phyloP scores from a whole-genome alignment of 1,140 invertebrate genomes.

The Dendroctonus valens region DNA sequence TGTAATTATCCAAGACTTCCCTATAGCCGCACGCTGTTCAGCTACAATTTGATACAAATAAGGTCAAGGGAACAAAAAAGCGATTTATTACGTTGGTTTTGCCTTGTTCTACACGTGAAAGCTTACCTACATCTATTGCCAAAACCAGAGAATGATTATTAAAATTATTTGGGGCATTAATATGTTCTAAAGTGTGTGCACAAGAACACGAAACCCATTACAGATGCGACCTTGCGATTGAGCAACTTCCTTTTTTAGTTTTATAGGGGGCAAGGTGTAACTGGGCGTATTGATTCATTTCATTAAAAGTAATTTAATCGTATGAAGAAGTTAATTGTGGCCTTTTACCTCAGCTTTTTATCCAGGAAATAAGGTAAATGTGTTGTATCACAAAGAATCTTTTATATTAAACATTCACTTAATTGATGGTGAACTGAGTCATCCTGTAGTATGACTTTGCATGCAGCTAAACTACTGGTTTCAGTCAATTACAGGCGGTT shows the following conservation, averaged over 20 bases:
- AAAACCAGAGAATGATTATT: constrained; percentile 14
- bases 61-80: constrained; percentile 11
- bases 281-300: constrained; percentile 3
- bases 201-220: not conserved
- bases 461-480: too few species aligned
- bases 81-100: constrained; percentile 1
- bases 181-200: not conserved
- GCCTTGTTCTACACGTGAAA: constrained; percentile 9
- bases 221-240: constrained; percentile 5
- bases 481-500: too few species aligned
- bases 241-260: constrained; percentile 3
- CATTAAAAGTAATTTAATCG: not conserved
- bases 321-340: not conserved
- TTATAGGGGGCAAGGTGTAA: constrained; percentile 14
- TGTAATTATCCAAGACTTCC: not conserved
- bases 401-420: too few species aligned
- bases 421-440: too few species aligned
- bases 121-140: constrained; percentile 7
- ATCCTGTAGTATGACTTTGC: too few species aligned
- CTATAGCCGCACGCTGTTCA: not conserved
- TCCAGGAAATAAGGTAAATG: too few species aligned
- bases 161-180: constrained; percentile 14
- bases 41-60: not conserved
- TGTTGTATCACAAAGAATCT: too few species aligned
- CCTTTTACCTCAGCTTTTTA: not conserved